Evolutionary conservation across 1,140 invertebrate genomes (phyloP).

Genomic region (Dermatophagoides farinae): DNA sequence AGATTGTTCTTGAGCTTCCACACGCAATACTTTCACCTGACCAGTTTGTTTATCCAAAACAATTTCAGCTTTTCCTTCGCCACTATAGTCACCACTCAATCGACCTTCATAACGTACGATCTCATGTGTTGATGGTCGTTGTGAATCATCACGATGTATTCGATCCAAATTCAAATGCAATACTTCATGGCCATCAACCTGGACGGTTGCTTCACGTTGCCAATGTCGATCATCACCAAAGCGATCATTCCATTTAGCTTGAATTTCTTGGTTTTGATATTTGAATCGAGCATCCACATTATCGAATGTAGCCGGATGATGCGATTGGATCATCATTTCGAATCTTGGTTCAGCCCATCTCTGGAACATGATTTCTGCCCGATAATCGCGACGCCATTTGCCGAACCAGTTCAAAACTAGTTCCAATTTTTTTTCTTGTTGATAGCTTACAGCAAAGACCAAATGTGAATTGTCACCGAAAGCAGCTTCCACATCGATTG

Average conservation of each 20-base stretch:
- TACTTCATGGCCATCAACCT: conserved; percentile 3
- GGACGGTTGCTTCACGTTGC: background rate
- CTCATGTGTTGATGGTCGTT: background rate
- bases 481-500: conserved; percentile 5
- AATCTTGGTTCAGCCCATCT: background rate
- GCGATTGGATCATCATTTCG: conserved; percentile 9
- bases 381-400: conserved; percentile 9
- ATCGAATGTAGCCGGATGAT: conserved; percentile 6
- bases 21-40: background rate
- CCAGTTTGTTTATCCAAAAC: background rate
- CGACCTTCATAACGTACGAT: background rate
- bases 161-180: background rate
- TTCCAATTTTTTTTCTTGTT: conserved; percentile 10
- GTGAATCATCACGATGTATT: background rate
- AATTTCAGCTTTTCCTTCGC: background rate
- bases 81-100: background rate
- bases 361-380: background rate
- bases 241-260: background rate
- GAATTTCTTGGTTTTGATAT: background rate
- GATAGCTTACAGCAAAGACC: conserved; percentile 3
- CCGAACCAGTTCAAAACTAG: conserved; percentile 9
- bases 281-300: background rate
- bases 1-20: background rate
- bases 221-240: conserved; percentile 4
- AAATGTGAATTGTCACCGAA: conserved; percentile 4